Percentiles rank a stretch among this genome's conserved stretches.
Conservation (phyloP, 2,113 vertebrate species). For the Pterocles orientalis region DNA sequence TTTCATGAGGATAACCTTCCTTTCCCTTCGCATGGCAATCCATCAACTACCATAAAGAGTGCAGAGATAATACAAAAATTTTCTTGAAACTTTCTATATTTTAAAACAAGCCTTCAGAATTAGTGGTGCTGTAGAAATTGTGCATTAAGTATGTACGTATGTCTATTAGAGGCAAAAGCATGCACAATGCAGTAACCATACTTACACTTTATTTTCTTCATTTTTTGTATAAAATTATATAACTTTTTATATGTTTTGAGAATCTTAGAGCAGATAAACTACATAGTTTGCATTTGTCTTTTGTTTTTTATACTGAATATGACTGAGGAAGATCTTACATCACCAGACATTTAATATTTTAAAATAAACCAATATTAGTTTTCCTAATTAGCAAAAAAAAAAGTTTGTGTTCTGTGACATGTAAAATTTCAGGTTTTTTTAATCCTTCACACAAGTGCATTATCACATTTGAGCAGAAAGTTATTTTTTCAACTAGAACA, state of each 20-base stretch:
- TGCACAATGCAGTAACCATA: background rate
- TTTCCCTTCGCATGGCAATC: background rate
- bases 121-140: background rate
- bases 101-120: background rate
- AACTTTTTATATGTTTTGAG: background rate
- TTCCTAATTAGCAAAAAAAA: background rate
- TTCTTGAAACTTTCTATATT: background rate
- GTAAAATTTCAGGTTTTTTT: constrained; percentile 7
- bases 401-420: background rate
- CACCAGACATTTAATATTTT: background rate
- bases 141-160: background rate
- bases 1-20: background rate
- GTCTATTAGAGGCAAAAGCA: background rate
- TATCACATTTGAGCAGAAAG: constrained; percentile 43
- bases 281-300: background rate
- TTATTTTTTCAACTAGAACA: constrained; percentile 27
- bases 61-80: background rate
- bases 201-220: background rate
- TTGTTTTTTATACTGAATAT: background rate
- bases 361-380: background rate
- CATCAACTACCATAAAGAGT: background rate
- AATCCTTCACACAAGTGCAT: background rate
- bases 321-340: background rate
- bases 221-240: background rate
- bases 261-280: background rate